These are phyloP conservation scores for Caenorhabditis sp. DNA, from an alignment of 2,888 invertebrate genomes.

Conservation along the genomic window DNA sequence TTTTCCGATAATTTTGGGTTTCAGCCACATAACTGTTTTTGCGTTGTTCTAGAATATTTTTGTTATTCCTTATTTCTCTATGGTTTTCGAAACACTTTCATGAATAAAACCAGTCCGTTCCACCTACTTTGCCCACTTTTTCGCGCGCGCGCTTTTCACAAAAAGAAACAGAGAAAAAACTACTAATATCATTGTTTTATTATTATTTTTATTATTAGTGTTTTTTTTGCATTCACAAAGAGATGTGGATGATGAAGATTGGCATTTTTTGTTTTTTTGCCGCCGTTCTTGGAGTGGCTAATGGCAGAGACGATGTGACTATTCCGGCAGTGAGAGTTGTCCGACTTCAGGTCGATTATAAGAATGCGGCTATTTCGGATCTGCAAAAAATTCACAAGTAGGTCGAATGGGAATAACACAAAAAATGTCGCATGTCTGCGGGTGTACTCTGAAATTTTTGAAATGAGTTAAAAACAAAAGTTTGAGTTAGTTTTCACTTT, in stretches of 20 bases:
- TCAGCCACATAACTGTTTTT: slow-evolving; percentile 46
- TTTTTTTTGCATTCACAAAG: neutral
- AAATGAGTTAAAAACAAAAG: no score
- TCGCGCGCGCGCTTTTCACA: neutral
- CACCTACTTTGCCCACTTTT: neutral
- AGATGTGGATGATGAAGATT: neutral
- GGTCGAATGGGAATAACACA: neutral
- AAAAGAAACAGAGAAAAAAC: slow-evolving; percentile 7
- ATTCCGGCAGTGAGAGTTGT: slow-evolving; percentile 60
- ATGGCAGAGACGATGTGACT: slow-evolving; percentile 11
- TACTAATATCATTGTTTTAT: neutral
- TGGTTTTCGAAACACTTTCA: neutral
- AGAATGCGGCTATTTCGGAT: slow-evolving; percentile 41
- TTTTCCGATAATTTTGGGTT: slow-evolving; percentile 66
- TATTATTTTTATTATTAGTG: neutral
- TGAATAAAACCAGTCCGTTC: neutral
- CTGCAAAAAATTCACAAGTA: slow-evolving; percentile 51
- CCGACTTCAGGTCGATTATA: slow-evolving; percentile 55
- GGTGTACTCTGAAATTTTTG: neutral
- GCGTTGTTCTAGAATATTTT: neutral
- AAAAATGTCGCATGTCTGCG: neutral
- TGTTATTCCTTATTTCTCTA: neutral
- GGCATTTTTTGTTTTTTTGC: neutral
- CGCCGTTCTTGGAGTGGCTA: neutral
- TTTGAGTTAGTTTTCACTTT: neutral